Conservation (phyloP, 1,140 invertebrate genomes). For the Caenorhabditis brenneri region DNA sequence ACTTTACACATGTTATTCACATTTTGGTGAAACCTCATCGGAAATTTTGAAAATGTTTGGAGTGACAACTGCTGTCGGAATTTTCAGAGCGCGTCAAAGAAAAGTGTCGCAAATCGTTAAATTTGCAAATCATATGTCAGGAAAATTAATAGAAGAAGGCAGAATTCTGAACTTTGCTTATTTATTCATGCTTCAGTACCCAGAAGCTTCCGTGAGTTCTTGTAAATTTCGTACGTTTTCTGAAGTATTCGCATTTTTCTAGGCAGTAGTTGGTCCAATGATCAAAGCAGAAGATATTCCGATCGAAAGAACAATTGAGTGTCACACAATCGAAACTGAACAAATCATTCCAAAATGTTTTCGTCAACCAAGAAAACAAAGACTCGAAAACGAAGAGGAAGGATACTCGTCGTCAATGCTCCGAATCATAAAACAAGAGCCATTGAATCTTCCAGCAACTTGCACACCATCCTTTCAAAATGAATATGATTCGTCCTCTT, state of each 20-base stretch:
- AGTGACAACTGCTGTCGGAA: background rate
- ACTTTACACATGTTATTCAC: background rate
- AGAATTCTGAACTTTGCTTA: background rate
- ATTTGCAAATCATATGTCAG: background rate
- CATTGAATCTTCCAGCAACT: background rate
- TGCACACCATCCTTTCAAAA: too few species aligned
- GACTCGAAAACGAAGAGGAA: background rate
- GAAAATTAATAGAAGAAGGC: background rate
- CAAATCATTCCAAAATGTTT: background rate
- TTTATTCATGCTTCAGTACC: background rate
- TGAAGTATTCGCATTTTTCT: background rate
- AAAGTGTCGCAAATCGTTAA: background rate
- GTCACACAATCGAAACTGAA: background rate
- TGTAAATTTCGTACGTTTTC: too few species aligned
- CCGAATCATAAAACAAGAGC: background rate
- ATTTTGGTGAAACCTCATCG: background rate
- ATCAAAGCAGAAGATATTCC: constrained; percentile 6
- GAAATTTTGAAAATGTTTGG: background rate
- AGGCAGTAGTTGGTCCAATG: background rate
- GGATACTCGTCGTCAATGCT: background rate
- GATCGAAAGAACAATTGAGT: background rate
- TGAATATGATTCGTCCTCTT: too few species aligned
- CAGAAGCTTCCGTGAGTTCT: background rate
- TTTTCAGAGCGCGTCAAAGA: background rate
- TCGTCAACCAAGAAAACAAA: constrained; percentile 24